Percentiles rank a stretch among this genome's conserved stretches.
phyloP scores from a whole-genome alignment of 2,113 vertebrate genomes.

The Podiceps cristatus region DNA sequence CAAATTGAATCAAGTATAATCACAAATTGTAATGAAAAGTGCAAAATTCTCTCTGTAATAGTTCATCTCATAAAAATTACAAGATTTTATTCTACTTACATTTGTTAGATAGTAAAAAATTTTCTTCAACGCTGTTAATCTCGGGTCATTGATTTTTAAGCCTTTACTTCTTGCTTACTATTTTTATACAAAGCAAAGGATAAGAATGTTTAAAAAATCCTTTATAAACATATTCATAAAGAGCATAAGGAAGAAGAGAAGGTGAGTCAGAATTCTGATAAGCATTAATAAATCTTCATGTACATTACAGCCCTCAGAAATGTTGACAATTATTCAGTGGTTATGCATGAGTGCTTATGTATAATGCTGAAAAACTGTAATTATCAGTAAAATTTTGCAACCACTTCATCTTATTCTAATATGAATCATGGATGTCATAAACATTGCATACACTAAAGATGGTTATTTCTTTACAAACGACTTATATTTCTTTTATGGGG shows the following conservation, averaged over 20 bases:
- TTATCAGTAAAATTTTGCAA: constrained; percentile 66
- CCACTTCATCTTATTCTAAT: constrained; percentile 19
- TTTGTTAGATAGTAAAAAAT: neutral
- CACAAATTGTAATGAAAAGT: constrained; percentile 68
- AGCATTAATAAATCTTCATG: constrained; percentile 36
- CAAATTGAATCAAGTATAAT: constrained; percentile 25
- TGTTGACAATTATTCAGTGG: constrained; percentile 31
- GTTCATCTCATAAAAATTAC: constrained; percentile 8
- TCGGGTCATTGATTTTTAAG: neutral
- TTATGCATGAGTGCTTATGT: constrained; percentile 38
- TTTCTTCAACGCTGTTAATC: neutral
- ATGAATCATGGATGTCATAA: constrained; percentile 12
- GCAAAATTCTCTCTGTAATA: constrained; percentile 27
- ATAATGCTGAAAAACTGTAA: constrained; percentile 41
- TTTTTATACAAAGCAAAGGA: neutral
- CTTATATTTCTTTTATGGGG: neutral
- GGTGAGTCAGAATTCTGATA: neutral
- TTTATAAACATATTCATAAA: neutral
- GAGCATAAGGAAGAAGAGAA: neutral
- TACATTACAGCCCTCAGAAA: constrained; percentile 31
- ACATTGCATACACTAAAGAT: neutral
- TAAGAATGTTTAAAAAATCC: constrained; percentile 1
- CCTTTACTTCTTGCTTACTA: neutral
- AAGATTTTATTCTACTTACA: neutral
- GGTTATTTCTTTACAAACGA: constrained; percentile 3